Evolutionary conservation across 1,140 invertebrate species (phyloP), one percentile per base, ranked within the genome.

Genomic region (Araneus ventricosus): DNA sequence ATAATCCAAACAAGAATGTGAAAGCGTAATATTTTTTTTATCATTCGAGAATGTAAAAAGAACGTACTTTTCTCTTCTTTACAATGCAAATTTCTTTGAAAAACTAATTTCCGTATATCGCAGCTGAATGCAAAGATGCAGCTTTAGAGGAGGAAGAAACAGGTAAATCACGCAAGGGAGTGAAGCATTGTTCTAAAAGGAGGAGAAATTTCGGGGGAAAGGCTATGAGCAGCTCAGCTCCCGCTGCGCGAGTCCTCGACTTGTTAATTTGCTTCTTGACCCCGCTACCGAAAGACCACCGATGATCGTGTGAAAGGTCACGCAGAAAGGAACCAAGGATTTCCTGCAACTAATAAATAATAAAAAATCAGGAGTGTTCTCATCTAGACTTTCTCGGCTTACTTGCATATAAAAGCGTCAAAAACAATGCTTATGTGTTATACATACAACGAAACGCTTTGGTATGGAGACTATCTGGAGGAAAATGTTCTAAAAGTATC

Each of bases 241-340:
- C 79, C 37, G 5, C 22, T 41, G 20, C 34, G 34, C 75, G 39
- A 82, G 41, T 45, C 57, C 5, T 45, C 34, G 45, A 61, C 84
- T 61, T 59, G n/a, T 34, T 27, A 70, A 88, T 70, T 88, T 88
- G 67, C 79, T 79, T 57, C n/a, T 52, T 89, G 88, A 89, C 88
- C 88, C 45, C 37, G 70, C 88, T 89, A 89, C 88, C 39, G 88
- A 52, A 89, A 79, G 22, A 39, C 22, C 22, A 45, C 6, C 10
- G 10, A 70, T 6, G 27, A 41, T 27, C 2, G 24, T 2, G 17
- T 1, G 4, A 67, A n/a, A 1, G 0, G 86, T 41, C 41, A 67
- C 20, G 61, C 61, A 41, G 59, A 88, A 91, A 75, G 57, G 79
- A 84, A 52, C 57, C 41, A 41, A 20, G 1, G 24, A 0, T 63